Percentiles rank a stretch among this genome's conserved stretches.
These are phyloP conservation scores for Xestoiulus laeticollis DNA, from an alignment of 2,888 invertebrate species.

Conservation along the genomic window DNA sequence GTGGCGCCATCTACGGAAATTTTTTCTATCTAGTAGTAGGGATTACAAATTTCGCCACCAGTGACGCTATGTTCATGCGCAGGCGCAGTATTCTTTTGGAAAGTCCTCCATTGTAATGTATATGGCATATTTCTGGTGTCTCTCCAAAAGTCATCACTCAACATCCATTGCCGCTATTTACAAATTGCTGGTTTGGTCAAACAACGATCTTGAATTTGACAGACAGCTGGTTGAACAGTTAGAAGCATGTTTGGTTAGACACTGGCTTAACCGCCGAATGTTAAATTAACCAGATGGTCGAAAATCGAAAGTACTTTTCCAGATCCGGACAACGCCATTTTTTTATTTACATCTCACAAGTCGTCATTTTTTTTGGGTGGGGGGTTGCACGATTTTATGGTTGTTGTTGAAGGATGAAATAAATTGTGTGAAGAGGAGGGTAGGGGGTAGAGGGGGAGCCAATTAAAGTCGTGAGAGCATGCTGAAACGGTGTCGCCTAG, in stretches of 20 bases:
- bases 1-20: too few species aligned
- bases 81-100: too few species aligned
- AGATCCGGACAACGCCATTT: slow-evolving; percentile 12
- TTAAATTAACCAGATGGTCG: slow-evolving; percentile 26
- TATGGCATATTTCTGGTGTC: background rate
- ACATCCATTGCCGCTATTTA: background rate
- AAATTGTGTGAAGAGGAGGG: slow-evolving; percentile 20
- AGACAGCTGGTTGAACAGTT: background rate
- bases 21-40: too few species aligned
- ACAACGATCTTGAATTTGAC: background rate
- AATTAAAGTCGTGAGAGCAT: slow-evolving; percentile 23
- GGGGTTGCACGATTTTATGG: background rate
- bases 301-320: slow-evolving; percentile 18
- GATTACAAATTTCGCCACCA: too few species aligned
- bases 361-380: background rate
- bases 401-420: slow-evolving; percentile 20
- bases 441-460: slow-evolving; percentile 26
- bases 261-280: background rate
- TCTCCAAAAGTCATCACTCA: background rate
- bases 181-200: background rate
- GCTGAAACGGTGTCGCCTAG: background rate
- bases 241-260: background rate
- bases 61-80: too few species aligned
- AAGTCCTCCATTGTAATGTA: too few species aligned
- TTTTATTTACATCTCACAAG: background rate